Percentiles rank a stretch among this genome's conserved stretches.
These are phyloP conservation scores for Scleropages formosus DNA, from an alignment of 2,797 vertebrate species.

Conservation along the genomic window DNA sequence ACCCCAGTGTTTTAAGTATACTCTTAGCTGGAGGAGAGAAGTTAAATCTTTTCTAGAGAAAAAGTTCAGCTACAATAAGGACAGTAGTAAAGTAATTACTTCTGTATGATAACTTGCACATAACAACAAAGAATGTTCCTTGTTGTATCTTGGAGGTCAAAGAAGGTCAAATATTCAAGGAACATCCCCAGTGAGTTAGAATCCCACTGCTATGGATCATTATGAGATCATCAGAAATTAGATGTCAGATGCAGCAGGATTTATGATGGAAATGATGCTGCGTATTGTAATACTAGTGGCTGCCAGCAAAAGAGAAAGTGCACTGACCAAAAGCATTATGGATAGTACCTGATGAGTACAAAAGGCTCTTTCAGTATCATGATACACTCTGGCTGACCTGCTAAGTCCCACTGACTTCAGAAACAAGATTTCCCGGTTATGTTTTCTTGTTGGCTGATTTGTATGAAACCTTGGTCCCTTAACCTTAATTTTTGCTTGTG, in stretches of 20 bases:
- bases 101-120: too few species aligned
- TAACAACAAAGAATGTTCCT: too few species aligned
- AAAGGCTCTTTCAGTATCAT: neutral
- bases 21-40: neutral
- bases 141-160: too few species aligned
- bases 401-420: conserved; percentile 9
- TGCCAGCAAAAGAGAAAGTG: too few species aligned
- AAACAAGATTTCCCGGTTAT: neutral
- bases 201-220: too few species aligned
- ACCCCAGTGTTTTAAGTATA: conserved; percentile 15
- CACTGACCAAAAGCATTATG: neutral
- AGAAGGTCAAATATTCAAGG: too few species aligned
- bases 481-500: conserved; percentile 18
- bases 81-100: too few species aligned
- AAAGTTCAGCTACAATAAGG: conserved; percentile 2
- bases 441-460: neutral
- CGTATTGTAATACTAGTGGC: too few species aligned
- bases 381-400: neutral
- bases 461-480: neutral
- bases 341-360: neutral
- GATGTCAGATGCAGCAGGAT: too few species aligned
- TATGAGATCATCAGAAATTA: too few species aligned
- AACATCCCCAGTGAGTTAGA: too few species aligned
- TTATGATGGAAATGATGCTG: too few species aligned
- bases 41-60: conserved; percentile 12